A percentile compares a stretch with the other conserved stretches of the same genome.
These are phyloP conservation scores for Nycticebus coucang DNA, from an alignment of 2,113 vertebrate species.

Conservation along the genomic window DNA sequence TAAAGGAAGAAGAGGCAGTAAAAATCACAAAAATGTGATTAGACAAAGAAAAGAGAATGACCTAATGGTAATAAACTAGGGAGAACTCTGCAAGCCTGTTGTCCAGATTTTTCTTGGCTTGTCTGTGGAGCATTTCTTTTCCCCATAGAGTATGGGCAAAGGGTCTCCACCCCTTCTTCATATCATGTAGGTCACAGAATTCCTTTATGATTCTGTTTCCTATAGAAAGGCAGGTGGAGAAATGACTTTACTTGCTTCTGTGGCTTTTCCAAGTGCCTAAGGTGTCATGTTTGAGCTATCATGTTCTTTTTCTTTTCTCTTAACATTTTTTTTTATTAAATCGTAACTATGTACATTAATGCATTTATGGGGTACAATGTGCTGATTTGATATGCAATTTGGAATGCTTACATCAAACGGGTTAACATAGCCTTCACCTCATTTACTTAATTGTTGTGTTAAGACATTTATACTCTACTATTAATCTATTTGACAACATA, in stretches of 20 bases:
- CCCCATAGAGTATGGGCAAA: neutral
- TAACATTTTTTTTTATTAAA: too few species aligned
- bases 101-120: neutral
- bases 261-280: neutral
- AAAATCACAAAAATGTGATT: neutral
- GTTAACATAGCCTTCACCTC: too few species aligned
- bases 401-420: too few species aligned
- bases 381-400: too few species aligned
- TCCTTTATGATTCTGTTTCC: neutral
- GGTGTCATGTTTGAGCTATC: neutral
- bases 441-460: too few species aligned
- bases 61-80: neutral
- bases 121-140: neutral
- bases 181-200: neutral
- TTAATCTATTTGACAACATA: too few species aligned
- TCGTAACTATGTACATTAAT: too few species aligned
- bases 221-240: neutral
- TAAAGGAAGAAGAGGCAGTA: neutral
- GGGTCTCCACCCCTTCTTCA: neutral
- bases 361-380: too few species aligned
- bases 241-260: neutral
- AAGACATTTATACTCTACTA: too few species aligned
- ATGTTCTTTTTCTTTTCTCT: neutral
- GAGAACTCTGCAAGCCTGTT: neutral
- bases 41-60: neutral